Conservation (phyloP, 2,797 vertebrate species). For the Sandelia bainsii region DNA sequence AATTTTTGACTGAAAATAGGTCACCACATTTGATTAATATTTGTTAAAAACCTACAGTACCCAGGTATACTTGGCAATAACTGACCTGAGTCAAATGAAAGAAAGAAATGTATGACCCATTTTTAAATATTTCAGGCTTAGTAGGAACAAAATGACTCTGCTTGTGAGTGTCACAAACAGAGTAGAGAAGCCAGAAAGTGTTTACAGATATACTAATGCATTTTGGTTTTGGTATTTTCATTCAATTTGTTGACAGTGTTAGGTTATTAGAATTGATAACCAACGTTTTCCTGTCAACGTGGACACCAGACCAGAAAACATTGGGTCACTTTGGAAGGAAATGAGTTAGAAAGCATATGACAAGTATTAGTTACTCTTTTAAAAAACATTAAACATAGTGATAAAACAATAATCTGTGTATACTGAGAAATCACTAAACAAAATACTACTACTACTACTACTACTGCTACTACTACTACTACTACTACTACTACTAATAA, state of each 20-base stretch:
- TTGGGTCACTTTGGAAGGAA: conserved; percentile 1
- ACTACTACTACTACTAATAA: no score
- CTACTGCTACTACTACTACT: no score
- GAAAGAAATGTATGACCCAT: background rate
- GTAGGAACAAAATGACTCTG: background rate
- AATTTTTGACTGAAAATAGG: no score
- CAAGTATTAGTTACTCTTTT: no score
- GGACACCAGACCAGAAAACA: background rate
- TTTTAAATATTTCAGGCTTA: background rate
- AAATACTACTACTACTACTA: no score
- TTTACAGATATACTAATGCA: background rate
- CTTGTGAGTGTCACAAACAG: background rate
- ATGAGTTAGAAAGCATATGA: no score
- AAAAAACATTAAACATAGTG: no score
- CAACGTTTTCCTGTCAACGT: background rate
- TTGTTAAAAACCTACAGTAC: background rate
- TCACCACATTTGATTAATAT: no score
- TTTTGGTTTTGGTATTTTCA: conserved; percentile 10
- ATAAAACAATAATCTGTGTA: no score
- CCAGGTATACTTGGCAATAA: background rate
- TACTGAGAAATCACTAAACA: conserved; percentile 12
- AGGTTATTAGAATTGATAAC: no score
- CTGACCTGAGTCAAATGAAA: background rate
- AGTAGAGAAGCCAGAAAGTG: background rate
- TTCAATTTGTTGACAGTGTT: background rate